Conservation (phyloP, 1,140 invertebrate genomes). For the Sweltsa coloradensis region DNA sequence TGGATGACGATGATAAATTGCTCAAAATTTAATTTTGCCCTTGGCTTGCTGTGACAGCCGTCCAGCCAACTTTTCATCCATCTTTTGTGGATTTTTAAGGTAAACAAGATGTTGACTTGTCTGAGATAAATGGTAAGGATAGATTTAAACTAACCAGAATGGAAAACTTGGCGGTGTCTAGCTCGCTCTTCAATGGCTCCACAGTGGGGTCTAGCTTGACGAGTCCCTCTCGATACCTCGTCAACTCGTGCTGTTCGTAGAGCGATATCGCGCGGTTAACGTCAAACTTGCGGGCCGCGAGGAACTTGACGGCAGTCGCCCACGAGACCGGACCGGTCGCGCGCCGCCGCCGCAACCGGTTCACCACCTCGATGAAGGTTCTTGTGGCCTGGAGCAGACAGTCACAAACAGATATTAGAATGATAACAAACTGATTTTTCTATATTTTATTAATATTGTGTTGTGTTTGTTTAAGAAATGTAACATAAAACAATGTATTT, state of each 20-base stretch:
- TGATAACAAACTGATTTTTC: too few relatives aligned
- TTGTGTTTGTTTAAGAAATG: too few relatives aligned
- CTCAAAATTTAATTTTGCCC: too few relatives aligned
- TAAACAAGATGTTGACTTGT: not conserved
- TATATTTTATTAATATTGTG: too few relatives aligned
- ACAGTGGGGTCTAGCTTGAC: slow-evolving; percentile 64
- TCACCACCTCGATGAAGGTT: slow-evolving; percentile 63
- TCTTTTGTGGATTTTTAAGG: too few relatives aligned
- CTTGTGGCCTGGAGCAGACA: slow-evolving; percentile 70
- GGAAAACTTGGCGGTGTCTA: slow-evolving; percentile 92
- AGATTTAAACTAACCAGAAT: slow-evolving; percentile 62
- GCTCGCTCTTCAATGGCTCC: slow-evolving; percentile 72
- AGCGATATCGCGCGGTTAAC: slow-evolving; percentile 73
- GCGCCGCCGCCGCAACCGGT: slow-evolving; percentile 43
- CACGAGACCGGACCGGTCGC: slow-evolving; percentile 49
- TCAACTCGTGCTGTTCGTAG: slow-evolving; percentile 84
- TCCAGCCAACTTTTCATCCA: too few relatives aligned
- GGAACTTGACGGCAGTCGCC: slow-evolving; percentile 85
- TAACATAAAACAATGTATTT: too few relatives aligned
- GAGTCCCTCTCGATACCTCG: slow-evolving; percentile 72
- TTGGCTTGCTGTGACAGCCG: too few relatives aligned
- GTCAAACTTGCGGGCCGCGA: slow-evolving; percentile 92
- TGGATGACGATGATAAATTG: too few relatives aligned
- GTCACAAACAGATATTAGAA: too few relatives aligned
- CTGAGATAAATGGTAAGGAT: too few relatives aligned